phyloP scores from a whole-genome alignment of 1,140 invertebrate genomes.

The Dendroctonus valens region DNA sequence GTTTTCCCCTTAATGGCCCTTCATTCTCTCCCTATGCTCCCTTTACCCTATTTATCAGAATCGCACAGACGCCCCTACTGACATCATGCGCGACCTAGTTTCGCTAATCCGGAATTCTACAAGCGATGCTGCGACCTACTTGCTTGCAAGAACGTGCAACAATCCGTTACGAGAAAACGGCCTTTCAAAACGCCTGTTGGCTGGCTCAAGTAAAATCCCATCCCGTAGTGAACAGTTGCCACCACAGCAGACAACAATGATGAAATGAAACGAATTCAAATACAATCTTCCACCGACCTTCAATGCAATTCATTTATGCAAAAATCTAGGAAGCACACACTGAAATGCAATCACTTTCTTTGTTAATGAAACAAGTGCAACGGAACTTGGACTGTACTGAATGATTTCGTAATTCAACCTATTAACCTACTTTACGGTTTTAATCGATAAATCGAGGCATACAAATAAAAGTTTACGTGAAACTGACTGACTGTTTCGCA shows the following conservation, averaged over 20 bases:
- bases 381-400: conserved; percentile 21
- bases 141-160: background rate
- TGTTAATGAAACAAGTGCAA: conserved; percentile 28
- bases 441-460: conserved; percentile 13
- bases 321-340: background rate
- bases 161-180: background rate
- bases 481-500: no score
- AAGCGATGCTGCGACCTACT: background rate
- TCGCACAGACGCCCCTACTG: background rate
- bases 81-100: background rate
- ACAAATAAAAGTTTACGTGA: no score
- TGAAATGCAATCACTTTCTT: conserved; percentile 22
- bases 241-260: no score
- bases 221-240: background rate
- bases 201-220: background rate
- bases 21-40: no score
- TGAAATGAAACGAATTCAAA: no score
- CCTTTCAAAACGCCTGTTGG: no score
- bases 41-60: no score
- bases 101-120: conserved; percentile 4
- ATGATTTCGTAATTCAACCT: conserved; percentile 23
- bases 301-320: background rate
- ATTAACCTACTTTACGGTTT: conserved; percentile 21
- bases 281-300: no score
- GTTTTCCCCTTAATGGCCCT: no score